Evolutionary conservation across 2,888 invertebrate genomes (phyloP), one percentile per base, ranked within the genome.

Genomic region (Meghimatium bilineatum): DNA sequence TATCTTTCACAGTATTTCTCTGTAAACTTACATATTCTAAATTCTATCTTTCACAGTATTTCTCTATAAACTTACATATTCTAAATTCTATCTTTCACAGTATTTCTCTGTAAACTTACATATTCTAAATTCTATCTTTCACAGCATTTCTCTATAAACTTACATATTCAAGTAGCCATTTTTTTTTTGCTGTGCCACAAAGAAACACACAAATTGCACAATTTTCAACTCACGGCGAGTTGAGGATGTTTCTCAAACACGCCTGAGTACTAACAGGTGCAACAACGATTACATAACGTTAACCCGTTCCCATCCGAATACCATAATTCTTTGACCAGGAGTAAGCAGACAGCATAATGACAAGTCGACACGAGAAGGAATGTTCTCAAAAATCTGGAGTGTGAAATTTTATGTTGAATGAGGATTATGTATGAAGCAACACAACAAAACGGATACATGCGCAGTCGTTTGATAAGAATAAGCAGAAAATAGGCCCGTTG

Each of bases 151-250:
- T 8, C 44, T 44, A 5, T 44, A 44, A 5, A 44, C 44, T 44
- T 44, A 12, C 44, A 56, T 20, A 26, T 56, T 56, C 3, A 23
- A 2, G 44, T 44, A 8, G 44, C 44, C 12, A 12, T 44, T 8
- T 44, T 63, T 26, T 3, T 38, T 20, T 26, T 26, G 38, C 38
- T n/a, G n/a, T n/a, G n/a, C n/a, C n/a, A 71, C 69, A 71, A 71
- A 71, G 69, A 71, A 71, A 71, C 69, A 71, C 36, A 71, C 69
- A 71, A 36, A 71, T 71, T 71, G 38, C 23, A 71, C 8, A 5
- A 1, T 71, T 26, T 26, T 20, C 14, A 67, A 67, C 32, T 71
- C 38, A 8, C 3, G 26, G 3, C 8, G 63, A 3, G n/a, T 63
- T 63, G n/a, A 2, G 26, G 36, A 20, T 10, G 38, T 36, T 26